Evolutionary conservation across 1,140 invertebrate genomes (phyloP).

Genomic region (Eufriesea mexicana): DNA sequence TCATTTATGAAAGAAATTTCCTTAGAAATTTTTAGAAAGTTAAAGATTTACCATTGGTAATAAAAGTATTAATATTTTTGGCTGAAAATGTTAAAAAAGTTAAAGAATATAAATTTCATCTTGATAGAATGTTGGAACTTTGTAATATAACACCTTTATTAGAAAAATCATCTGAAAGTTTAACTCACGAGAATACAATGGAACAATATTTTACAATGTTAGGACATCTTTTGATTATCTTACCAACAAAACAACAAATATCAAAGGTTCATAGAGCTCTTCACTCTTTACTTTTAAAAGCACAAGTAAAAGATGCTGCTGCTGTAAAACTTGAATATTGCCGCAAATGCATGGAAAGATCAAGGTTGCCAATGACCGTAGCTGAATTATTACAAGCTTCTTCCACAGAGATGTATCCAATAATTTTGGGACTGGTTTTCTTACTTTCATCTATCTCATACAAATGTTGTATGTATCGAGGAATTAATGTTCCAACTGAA

Average conservation of each 20-base stretch:
- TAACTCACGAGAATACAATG: conserved; percentile 45
- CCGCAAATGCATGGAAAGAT: conserved; percentile 62
- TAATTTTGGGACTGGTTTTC: conserved; percentile 60
- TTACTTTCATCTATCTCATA: conserved; percentile 61
- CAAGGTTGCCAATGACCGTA: conserved; percentile 64
- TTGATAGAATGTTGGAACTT: conserved; percentile 67
- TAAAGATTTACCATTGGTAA: conserved; percentile 65
- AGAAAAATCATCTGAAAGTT: conserved; percentile 63
- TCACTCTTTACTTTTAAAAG: conserved; percentile 55
- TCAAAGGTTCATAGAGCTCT: conserved; percentile 55
- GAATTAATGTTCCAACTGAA: neutral
- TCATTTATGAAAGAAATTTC: conserved; percentile 14
- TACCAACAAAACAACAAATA: conserved; percentile 53
- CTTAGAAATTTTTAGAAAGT: conserved; percentile 67
- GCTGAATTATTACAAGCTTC: conserved; percentile 55
- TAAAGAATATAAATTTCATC: conserved; percentile 59
- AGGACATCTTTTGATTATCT: conserved; percentile 64
- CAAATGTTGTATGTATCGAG: conserved; percentile 66
- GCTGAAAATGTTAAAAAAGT: conserved; percentile 28
- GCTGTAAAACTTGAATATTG: conserved; percentile 61
- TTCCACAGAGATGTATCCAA: conserved; percentile 47
- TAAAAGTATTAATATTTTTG: conserved; percentile 71
- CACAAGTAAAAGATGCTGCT: conserved; percentile 9
- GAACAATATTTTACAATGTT: conserved; percentile 70
- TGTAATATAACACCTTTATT: conserved; percentile 60